These are phyloP conservation scores for Julus scanicus DNA, from an alignment of 2,888 invertebrate genomes.

Conservation along the genomic window DNA sequence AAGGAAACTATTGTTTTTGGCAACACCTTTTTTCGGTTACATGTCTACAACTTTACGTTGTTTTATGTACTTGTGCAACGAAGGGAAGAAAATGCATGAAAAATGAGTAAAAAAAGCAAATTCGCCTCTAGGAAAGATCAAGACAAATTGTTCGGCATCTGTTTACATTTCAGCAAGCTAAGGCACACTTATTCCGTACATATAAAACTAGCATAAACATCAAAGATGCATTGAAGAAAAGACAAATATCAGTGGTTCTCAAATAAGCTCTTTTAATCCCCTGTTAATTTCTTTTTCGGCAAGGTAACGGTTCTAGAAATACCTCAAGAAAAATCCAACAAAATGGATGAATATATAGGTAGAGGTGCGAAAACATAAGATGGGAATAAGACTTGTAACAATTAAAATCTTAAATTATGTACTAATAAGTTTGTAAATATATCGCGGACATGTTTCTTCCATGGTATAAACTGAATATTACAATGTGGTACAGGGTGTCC, in stretches of 20 bases:
- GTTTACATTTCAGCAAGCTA: slow-evolving; percentile 30
- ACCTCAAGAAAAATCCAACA: background rate
- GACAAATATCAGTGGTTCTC: slow-evolving; percentile 13
- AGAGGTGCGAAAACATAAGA: too few relatives aligned
- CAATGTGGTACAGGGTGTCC: too few relatives aligned
- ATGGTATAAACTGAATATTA: too few relatives aligned
- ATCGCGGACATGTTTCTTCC: too few relatives aligned
- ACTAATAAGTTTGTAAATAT: too few relatives aligned
- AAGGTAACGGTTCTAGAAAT: background rate
- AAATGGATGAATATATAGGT: too few relatives aligned
- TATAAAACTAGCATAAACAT: slow-evolving; percentile 17
- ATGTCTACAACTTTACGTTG: background rate
- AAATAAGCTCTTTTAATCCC: slow-evolving; percentile 1
- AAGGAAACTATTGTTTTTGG: background rate
- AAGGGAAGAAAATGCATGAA: background rate
- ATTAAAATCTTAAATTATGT: too few relatives aligned
- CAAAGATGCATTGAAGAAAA: background rate
- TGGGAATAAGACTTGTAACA: too few relatives aligned
- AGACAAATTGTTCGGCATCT: slow-evolving; percentile 24
- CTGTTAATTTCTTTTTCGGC: background rate
- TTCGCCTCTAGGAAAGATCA: background rate
- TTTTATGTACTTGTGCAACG: background rate
- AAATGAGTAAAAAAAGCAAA: slow-evolving; percentile 7
- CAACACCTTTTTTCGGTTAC: background rate
- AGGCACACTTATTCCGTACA: background rate